phyloP scores from a whole-genome alignment of 2,797 vertebrate species.

The Rallus crepitans region DNA sequence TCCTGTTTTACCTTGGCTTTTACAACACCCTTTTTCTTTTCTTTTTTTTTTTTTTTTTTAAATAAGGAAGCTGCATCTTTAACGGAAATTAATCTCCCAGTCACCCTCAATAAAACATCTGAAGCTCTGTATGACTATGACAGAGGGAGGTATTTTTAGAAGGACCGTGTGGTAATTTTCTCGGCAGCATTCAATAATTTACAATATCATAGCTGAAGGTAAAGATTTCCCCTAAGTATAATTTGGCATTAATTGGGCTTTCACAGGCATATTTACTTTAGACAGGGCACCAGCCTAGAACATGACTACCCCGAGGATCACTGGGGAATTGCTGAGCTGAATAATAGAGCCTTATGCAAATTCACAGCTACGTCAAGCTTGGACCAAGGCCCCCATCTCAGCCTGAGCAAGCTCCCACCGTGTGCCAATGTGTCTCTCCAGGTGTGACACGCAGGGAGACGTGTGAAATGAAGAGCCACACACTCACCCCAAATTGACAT shows the following conservation, averaged over 20 bases:
- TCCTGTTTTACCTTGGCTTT: slow-evolving; percentile 31
- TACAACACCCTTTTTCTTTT: slow-evolving; percentile 37
- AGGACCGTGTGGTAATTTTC: slow-evolving; percentile 13
- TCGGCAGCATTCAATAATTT: slow-evolving; percentile 57
- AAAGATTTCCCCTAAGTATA: slow-evolving; percentile 66
- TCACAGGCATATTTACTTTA: slow-evolving; percentile 67
- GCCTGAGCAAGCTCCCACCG: not conserved
- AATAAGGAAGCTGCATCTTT: slow-evolving; percentile 65
- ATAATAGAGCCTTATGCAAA: slow-evolving; percentile 56
- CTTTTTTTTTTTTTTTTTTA: not conserved
- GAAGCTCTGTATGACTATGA: slow-evolving; percentile 39
- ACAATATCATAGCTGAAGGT: slow-evolving; percentile 24
- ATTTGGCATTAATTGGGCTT: slow-evolving; percentile 68
- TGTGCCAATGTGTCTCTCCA: not conserved
- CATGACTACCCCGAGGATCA: slow-evolving; percentile 33
- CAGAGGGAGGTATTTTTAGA: slow-evolving; percentile 62
- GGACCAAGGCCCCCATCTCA: not conserved
- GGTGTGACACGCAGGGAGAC: not conserved
- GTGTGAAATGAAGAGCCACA: not conserved
- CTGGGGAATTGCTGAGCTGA: slow-evolving; percentile 45
- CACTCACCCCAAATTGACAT: not conserved
- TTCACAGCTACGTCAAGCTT: not conserved
- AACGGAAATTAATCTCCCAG: slow-evolving; percentile 58
- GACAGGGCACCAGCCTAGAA: slow-evolving; percentile 59
- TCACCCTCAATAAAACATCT: slow-evolving; percentile 53